These are phyloP conservation scores for Rhinoderma darwinii DNA, from an alignment of 2,113 vertebrate species.

Conservation along the genomic window DNA sequence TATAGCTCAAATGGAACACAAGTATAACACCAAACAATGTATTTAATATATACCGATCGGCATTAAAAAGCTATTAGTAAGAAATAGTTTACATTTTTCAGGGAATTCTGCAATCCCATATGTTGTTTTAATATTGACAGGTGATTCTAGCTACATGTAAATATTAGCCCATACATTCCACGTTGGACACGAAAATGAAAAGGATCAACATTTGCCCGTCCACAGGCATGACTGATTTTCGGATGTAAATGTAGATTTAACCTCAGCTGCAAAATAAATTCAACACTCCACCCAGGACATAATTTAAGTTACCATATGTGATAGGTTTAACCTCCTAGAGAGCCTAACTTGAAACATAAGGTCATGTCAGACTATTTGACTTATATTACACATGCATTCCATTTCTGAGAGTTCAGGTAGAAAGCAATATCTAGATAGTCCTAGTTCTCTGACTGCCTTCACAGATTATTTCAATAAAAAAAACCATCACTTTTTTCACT, in stretches of 20 bases:
- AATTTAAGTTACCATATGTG: slow-evolving; percentile 41
- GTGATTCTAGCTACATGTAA: background rate
- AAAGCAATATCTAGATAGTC: background rate
- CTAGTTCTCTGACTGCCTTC: background rate
- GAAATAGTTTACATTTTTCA: slow-evolving; percentile 5
- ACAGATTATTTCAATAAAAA: background rate
- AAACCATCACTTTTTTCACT: background rate
- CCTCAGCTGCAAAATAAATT: slow-evolving; percentile 23
- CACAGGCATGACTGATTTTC: slow-evolving; percentile 37
- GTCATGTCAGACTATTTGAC: slow-evolving; percentile 23
- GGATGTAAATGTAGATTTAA: slow-evolving; percentile 33
- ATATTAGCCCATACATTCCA: slow-evolving; percentile 31
- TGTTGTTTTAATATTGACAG: slow-evolving; percentile 1
- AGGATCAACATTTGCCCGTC: slow-evolving; percentile 18
- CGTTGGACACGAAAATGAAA: slow-evolving; percentile 11
- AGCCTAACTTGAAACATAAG: slow-evolving; percentile 27
- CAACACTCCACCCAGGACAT: slow-evolving; percentile 24
- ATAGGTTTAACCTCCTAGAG: slow-evolving; percentile 40
- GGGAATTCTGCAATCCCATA: background rate
- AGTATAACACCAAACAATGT: background rate
- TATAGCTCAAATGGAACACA: background rate
- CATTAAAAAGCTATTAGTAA: background rate
- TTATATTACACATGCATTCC: slow-evolving; percentile 35
- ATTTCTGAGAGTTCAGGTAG: slow-evolving; percentile 28
- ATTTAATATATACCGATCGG: background rate